phyloP scores from a whole-genome alignment of 64 coral and sea anemone species.

The Dendrophyllia cribrosa region DNA sequence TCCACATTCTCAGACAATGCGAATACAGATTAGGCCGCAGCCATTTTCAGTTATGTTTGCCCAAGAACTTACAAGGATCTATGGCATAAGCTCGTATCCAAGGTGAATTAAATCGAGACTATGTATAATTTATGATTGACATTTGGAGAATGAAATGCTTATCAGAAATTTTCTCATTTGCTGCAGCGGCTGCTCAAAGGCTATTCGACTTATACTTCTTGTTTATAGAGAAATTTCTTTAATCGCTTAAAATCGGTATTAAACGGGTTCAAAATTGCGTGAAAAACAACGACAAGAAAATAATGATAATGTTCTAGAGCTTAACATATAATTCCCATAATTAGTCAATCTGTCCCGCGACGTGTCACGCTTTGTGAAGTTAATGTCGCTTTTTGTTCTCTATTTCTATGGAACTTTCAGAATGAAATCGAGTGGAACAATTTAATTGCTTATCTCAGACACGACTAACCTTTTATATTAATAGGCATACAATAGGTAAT shows the following conservation, averaged over 20 bases:
- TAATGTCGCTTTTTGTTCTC: slow-evolving; percentile 5
- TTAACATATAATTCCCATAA: not conserved
- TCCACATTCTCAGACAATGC: not conserved
- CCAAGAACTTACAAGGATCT: slow-evolving; percentile 40
- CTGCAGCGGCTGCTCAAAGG: not conserved
- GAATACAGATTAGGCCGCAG: not conserved
- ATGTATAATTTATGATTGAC: slow-evolving; percentile 73
- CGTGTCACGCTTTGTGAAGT: not conserved
- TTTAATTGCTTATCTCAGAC: not conserved
- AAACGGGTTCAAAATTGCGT: not conserved
- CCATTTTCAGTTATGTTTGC: slow-evolving; percentile 55
- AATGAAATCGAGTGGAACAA: slow-evolving; percentile 11
- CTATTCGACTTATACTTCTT: not conserved
- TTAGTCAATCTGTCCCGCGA: not conserved
- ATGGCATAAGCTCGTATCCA: slow-evolving; percentile 45
- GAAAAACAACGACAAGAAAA: not conserved
- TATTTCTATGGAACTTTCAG: not conserved
- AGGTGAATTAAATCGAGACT: slow-evolving; percentile 46
- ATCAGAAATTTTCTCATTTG: not conserved
- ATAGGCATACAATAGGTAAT: not conserved
- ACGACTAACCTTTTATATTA: not conserved
- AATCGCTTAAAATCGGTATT: not conserved
- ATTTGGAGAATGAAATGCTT: not conserved
- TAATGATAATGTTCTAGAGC: not conserved
- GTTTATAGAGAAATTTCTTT: not conserved